A percentile compares a stretch with the other conserved stretches of the same genome.
Evolutionary conservation across 2,797 vertebrate species (phyloP).

Genomic region (Myotis myotis): DNA sequence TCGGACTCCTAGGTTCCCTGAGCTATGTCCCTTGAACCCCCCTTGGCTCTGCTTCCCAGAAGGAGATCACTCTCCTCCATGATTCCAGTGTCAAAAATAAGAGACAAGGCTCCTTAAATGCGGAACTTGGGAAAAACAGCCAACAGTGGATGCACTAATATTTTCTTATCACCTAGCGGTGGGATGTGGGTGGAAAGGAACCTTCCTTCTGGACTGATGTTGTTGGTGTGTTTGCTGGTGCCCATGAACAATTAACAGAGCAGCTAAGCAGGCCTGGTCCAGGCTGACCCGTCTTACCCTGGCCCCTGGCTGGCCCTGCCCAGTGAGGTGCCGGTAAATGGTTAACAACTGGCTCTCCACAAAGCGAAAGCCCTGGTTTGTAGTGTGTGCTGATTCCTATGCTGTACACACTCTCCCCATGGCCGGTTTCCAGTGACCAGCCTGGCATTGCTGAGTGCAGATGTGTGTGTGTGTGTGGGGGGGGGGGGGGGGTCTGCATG

Average conservation of each 20-base stretch:
- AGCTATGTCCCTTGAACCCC: not conserved
- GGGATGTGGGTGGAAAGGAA: not conserved
- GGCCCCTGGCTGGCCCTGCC: not conserved
- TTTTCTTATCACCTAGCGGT: not conserved
- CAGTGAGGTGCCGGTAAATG: not conserved
- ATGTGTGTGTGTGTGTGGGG: too few relatives aligned
- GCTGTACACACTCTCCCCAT: not conserved
- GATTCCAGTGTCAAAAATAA: not conserved
- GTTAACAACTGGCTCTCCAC: not conserved
- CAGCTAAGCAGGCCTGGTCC: not conserved
- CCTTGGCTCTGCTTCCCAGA: slow-evolving; percentile 27
- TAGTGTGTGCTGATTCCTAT: not conserved
- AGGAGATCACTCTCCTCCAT: not conserved
- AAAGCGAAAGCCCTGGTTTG: not conserved
- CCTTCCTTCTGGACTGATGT: not conserved
- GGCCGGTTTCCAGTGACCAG: not conserved
- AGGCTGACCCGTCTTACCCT: not conserved
- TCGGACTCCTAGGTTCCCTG: not conserved
- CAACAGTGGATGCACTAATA: not conserved
- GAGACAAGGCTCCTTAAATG: not conserved
- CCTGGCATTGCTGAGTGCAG: accelerated
- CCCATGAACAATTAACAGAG: not conserved
- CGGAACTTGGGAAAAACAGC: not conserved
- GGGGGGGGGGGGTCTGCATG: not conserved
- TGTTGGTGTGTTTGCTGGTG: not conserved